Evolutionary conservation across 2,113 vertebrate species (phyloP).

Genomic region (Periophthalmus modestus): DNA sequence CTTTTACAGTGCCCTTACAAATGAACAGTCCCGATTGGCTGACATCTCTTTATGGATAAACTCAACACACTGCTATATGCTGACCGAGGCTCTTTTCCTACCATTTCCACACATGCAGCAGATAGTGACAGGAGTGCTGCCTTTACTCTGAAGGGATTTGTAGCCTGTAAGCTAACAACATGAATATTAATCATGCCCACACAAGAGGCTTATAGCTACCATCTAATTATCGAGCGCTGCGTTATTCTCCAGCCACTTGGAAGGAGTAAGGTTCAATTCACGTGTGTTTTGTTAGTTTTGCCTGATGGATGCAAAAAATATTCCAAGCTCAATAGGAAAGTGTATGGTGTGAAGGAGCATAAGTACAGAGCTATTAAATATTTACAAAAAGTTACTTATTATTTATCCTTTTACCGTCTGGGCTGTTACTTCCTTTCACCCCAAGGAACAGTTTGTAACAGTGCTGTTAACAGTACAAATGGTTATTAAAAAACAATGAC

Average conservation of each 20-base stretch:
- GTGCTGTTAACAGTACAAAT: no score
- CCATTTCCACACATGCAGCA: constrained; percentile 37
- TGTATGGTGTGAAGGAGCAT: not conserved
- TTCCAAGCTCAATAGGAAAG: not conserved
- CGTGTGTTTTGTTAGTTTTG: constrained; percentile 23
- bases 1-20: not conserved
- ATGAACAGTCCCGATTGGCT: not conserved
- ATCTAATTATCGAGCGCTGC: constrained; percentile 52
- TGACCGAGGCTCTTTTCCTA: constrained; percentile 34
- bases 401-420: no score
- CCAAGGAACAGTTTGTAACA: no score
- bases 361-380: no score
- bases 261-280: constrained; percentile 18
- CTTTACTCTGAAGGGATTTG: constrained; percentile 52
- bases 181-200: constrained; percentile 64
- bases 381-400: no score
- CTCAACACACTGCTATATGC: constrained; percentile 1
- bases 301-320: constrained; percentile 7
- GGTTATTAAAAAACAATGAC: no score
- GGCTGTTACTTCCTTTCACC: no score
- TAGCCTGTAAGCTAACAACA: constrained; percentile 49
- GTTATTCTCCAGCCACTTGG: constrained; percentile 31
- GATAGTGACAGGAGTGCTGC: constrained; percentile 44
- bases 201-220: constrained; percentile 33
- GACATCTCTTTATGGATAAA: not conserved